Base-by-base conservation (phyloP, 1,140 invertebrate species). In the Zaprionus kolodkinae region DNA sequence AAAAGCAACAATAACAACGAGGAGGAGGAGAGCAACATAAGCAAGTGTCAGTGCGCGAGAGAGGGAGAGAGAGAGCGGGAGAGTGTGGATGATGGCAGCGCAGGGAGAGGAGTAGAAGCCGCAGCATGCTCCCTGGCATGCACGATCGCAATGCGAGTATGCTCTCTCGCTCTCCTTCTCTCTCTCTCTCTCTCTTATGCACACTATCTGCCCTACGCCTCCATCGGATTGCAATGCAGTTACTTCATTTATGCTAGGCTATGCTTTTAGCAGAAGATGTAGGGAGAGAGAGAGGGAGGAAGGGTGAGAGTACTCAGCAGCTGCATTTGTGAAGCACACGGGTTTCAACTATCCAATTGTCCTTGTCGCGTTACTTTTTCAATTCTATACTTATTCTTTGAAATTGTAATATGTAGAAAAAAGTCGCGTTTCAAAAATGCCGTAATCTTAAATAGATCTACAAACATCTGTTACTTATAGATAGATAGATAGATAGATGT, bases 91-190 rank as follows among this genome's bases (percentile, higher is more conserved):
- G n/a, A 10, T 9, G 6, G 35, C 27, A 43, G 48, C 43, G 36
- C 38, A 60, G 60, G n/a, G 36, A 45, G 64, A 52, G 15, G 6
- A 15, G 25, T 13, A 21, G 33, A 35, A 7, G 12, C n/a, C 45
- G 13, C 30, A 40, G 50, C 40, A 10, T 45, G 40, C 40, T 15
- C 13, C 6, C 40, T 43, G 25, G 25, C 56, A 68, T 43, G 56
- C 65, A 62, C 57, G 72, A 69, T 73, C 36, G 57, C 65, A 61
- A 73, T 62, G 50, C 30, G 38, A 69, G 65, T 40, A 33, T 7
- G 25, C 45, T 12, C n/a, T 48, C 40, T 10, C 15, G 35, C 27
- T 21, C 40, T 2, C 11, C 2, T 35, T n/a, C 21, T 17, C 21
- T 50, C 25, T 27, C 27, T 45, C 40, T 35, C n/a, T 9, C n/a